Conservation (phyloP, 1,140 invertebrate species). For the Drosophila grimshawi region DNA sequence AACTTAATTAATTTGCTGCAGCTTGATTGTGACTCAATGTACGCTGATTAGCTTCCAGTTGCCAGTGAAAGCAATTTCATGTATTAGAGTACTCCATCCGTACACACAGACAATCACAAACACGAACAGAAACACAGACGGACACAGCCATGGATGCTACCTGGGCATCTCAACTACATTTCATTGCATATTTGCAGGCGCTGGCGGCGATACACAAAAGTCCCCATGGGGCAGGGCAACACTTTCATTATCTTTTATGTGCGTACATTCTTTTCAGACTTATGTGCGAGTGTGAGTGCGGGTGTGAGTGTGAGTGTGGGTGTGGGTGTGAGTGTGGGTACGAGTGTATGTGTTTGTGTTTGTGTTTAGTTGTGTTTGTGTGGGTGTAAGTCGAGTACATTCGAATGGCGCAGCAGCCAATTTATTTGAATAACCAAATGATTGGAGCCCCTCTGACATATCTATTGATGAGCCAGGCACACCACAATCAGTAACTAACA, state of each 20-base stretch:
- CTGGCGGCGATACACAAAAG: conserved; percentile 1
- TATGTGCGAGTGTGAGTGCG: background rate
- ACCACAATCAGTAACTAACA: conserved; percentile 2
- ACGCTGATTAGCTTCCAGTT: conserved; percentile 30
- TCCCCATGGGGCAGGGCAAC: conserved; percentile 31
- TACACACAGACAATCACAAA: conserved; percentile 6
- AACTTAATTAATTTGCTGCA: conserved; percentile 23
- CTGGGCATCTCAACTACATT: conserved; percentile 35
- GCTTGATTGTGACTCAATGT: conserved; percentile 14
- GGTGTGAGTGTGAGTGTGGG: too few relatives aligned
- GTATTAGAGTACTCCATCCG: conserved; percentile 13
- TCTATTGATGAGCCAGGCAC: conserved; percentile 40
- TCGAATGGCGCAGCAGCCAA: conserved; percentile 28
- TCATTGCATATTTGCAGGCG: conserved; percentile 44
- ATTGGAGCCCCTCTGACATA: conserved; percentile 23
- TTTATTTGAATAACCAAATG: conserved; percentile 69
- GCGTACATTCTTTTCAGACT: conserved; percentile 51
- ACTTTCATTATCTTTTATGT: conserved; percentile 73
- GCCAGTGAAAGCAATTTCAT: conserved; percentile 10
- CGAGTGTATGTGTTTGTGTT: background rate
- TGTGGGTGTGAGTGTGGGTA: too few relatives aligned
- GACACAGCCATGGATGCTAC: background rate
- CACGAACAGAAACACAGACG: background rate
- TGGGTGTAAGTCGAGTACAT: conserved; percentile 11
- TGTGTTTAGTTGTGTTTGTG: background rate